A percentile compares a stretch with the other conserved stretches of the same genome.
Evolutionary conservation across 2,113 vertebrate species (phyloP).

Genomic region (Odocoileus hemionus): DNA sequence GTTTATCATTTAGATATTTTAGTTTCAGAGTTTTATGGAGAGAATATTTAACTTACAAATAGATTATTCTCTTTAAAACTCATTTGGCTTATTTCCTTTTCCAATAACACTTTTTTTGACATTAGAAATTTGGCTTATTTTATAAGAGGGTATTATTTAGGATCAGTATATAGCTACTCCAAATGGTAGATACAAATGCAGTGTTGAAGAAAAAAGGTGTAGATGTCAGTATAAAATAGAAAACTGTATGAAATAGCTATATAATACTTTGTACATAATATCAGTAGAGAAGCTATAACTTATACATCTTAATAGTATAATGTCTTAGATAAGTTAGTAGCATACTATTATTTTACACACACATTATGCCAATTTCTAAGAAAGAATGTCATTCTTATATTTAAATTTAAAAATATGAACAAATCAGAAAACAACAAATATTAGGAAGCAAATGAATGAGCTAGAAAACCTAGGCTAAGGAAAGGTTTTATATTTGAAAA

Average conservation of each 20-base stretch:
- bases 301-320: not conserved
- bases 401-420: not conserved
- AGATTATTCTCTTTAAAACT: not conserved
- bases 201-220: not conserved
- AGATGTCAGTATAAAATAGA: not conserved
- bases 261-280: not conserved
- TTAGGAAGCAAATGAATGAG: not conserved
- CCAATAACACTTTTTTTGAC: not conserved
- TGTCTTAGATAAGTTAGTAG: not conserved
- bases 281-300: not conserved
- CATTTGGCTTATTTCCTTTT: not conserved
- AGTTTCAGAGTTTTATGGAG: not conserved
- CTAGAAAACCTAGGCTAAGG: not conserved
- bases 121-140: not conserved
- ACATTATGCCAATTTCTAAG: not conserved
- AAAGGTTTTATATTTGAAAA: not conserved
- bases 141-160: not conserved
- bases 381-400: not conserved
- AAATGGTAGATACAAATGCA: not conserved
- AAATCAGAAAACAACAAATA: not conserved
- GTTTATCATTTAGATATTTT: not conserved
- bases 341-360: not conserved
- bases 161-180: not conserved
- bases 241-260: not conserved
- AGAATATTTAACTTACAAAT: not conserved